A percentile compares a stretch with the other conserved stretches of the same genome.
These are phyloP conservation scores for Rynchops niger DNA, from an alignment of 2,113 vertebrate genomes.

Conservation along the genomic window DNA sequence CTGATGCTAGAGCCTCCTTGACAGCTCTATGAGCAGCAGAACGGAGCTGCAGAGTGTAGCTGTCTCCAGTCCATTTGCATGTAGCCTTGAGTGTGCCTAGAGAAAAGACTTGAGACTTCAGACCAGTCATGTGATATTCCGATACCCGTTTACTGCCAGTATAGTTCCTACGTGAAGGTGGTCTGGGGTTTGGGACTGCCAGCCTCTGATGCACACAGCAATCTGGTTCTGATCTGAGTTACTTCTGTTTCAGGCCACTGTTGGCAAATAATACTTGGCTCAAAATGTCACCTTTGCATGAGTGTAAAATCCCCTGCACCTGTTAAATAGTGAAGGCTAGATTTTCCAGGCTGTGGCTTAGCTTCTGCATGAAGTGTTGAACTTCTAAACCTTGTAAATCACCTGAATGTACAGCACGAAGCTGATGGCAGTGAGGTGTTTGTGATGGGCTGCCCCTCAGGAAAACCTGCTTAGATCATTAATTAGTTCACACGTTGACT, in stretches of 20 bases:
- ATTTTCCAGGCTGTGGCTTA: background rate
- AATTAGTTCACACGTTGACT: constrained; percentile 18
- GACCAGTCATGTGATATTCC: rapidly evolving
- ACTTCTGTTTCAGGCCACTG: background rate
- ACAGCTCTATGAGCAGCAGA: background rate
- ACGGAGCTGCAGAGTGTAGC: background rate
- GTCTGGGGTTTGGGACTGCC: background rate
- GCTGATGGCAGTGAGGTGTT: background rate
- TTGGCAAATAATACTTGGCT: background rate
- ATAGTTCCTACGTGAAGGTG: background rate
- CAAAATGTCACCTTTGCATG: rapidly evolving
- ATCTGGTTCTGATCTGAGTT: background rate
- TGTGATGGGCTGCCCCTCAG: constrained; percentile 6
- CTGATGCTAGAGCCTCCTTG: background rate
- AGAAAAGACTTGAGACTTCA: background rate
- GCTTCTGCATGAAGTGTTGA: background rate
- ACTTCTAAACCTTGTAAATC: background rate
- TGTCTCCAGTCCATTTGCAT: background rate
- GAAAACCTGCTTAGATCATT: constrained; percentile 1
- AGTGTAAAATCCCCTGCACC: background rate
- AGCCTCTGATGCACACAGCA: background rate
- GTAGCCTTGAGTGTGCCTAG: background rate
- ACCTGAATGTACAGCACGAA: background rate
- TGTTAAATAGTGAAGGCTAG: background rate
- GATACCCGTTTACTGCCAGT: background rate